A percentile compares a stretch with the other conserved stretches of the same genome.
Conservation (phyloP, 1,140 invertebrate genomes). For the Druon quercuslanigerum region DNA sequence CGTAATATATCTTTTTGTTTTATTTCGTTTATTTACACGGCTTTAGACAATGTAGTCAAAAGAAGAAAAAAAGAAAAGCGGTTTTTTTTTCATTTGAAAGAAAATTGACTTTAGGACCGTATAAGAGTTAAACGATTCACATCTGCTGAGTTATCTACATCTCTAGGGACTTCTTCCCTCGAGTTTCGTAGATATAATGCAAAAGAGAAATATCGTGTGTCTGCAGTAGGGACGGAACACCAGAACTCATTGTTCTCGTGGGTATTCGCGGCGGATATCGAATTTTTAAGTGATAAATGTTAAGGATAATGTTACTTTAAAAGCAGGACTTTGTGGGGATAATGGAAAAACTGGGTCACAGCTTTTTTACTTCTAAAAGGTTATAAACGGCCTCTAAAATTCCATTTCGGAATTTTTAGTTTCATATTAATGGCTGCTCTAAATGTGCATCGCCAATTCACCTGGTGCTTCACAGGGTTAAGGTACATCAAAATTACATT, state of each 20-base stretch:
- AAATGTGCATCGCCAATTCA: too few relatives aligned
- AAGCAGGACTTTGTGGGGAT: neutral
- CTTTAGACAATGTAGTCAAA: too few relatives aligned
- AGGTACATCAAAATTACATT: too few relatives aligned
- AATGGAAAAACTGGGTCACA: neutral
- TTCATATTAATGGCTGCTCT: too few relatives aligned
- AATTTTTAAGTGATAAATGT: slow-evolving; percentile 30
- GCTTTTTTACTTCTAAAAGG: neutral
- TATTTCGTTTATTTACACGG: too few relatives aligned
- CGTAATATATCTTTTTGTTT: too few relatives aligned
- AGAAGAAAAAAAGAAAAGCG: neutral
- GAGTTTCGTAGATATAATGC: slow-evolving; percentile 6
- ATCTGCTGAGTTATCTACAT: slow-evolving; percentile 11
- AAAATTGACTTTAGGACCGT: neutral
- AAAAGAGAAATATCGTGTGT: neutral
- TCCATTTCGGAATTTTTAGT: too few relatives aligned
- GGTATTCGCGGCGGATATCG: slow-evolving; percentile 11
- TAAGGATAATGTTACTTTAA: slow-evolving; percentile 27
- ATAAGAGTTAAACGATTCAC: neutral
- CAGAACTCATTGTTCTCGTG: slow-evolving; percentile 13
- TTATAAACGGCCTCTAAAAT: too few relatives aligned
- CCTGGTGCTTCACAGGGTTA: too few relatives aligned
- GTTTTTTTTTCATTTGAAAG: neutral
- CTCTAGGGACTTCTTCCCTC: neutral
- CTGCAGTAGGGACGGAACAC: neutral